Evolutionary conservation across 1,140 invertebrate species (phyloP), one percentile per base, ranked within the genome.

Genomic region (Bombus breviceps): DNA sequence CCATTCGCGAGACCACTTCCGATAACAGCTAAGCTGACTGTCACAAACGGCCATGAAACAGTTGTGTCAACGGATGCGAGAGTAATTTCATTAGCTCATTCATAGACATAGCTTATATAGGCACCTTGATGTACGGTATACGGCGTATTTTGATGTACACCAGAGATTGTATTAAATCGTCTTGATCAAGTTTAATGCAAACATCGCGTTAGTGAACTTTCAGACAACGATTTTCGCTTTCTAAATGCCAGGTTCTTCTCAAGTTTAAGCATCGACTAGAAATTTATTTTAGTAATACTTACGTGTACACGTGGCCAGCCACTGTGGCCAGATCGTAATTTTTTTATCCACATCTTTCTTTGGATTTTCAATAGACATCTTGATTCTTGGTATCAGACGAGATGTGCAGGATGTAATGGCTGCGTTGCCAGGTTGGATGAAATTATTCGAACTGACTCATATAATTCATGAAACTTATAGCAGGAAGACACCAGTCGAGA

Each of bases 1-100:
- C 94, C 94, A 69, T 93, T 94, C 43, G 92, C 91, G 22, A 95
- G 76, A 81, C 95, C 95, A 82, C 93, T 91, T 47, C 89, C 88
- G 32, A 95, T 78, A 81, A 92, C 89, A 41, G 88, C 89, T n/a
- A 95, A 85, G 66, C 92, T 93, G 68, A 94, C 95, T 95, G 85
- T 87, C 72, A 53, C 84, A 81, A 81, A 85, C 78, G 84, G 62
- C 78, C 84, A 85, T 81, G 84, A 85, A 85, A 85, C 84, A 85
- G 84, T 85, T 85, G 84, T 69, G 84, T 81, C n/a, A 85, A 85
- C 43, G 59, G 84, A 81, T 34, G 84, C 84, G 84, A 81, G 71
- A 85, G 59, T 85, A 85, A 85, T 85, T 81, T 85, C 78, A 85
- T 85, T 81, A 85, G 78, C 62, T 69, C 59, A 80, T 81, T 75